These are phyloP conservation scores for Deroplatys truncata DNA, from an alignment of 2,888 invertebrate species.

Conservation along the genomic window DNA sequence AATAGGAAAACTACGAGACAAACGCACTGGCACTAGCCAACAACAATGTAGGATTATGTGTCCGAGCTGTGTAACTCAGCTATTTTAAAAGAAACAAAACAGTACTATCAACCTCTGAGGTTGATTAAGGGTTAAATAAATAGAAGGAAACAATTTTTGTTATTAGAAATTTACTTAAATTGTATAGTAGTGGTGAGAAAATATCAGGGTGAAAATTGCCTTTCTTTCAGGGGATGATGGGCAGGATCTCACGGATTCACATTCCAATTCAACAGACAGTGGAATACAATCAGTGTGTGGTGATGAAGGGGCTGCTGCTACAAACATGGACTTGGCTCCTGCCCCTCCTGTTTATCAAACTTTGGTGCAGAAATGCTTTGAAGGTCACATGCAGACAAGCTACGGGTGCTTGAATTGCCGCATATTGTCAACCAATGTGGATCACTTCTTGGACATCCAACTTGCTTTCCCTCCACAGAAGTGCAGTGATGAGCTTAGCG, in stretches of 20 bases:
- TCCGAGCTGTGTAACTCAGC: too few species aligned
- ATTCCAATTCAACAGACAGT: slow-evolving; percentile 45
- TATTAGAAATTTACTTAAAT: too few species aligned
- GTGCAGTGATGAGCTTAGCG: background rate
- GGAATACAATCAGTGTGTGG: slow-evolving; percentile 45
- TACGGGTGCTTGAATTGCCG: slow-evolving; percentile 71
- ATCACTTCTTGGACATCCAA: slow-evolving; percentile 77
- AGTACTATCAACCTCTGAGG: too few species aligned
- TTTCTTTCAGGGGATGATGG: slow-evolving; percentile 38
- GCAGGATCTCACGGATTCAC: slow-evolving; percentile 41
- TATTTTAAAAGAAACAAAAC: too few species aligned
- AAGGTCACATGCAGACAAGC: slow-evolving; percentile 70
- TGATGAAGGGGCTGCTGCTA: slow-evolving; percentile 33
- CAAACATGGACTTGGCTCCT: background rate
- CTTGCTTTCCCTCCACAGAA: slow-evolving; percentile 59
- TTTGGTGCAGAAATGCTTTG: slow-evolving; percentile 61
- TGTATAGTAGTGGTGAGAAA: too few species aligned
- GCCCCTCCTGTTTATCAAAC: background rate
- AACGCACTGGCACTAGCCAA: too few species aligned
- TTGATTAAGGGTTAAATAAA: too few species aligned
- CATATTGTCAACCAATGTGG: slow-evolving; percentile 66
- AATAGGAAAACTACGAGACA: too few species aligned
- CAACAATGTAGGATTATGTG: too few species aligned
- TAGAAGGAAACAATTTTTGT: too few species aligned
- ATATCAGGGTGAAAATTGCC: background rate